These are phyloP conservation scores for Eristalis arbustorum DNA, from an alignment of 2,888 invertebrate genomes.

Conservation along the genomic window DNA sequence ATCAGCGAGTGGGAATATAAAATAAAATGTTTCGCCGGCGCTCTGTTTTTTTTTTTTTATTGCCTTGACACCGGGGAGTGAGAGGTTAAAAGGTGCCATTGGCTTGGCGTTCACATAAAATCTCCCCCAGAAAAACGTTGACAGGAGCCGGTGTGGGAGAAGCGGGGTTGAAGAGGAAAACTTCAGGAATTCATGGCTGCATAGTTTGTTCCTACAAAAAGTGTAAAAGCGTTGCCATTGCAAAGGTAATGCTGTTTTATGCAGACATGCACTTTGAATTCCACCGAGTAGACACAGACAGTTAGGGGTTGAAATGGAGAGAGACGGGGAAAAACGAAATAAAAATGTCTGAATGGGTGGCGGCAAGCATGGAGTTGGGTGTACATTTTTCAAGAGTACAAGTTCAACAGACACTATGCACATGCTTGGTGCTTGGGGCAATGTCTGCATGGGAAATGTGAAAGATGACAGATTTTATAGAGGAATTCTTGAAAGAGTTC, in stretches of 20 bases:
- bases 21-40: slow-evolving; percentile 22
- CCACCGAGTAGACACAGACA: slow-evolving; percentile 11
- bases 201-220: slow-evolving; percentile 49
- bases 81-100: background rate
- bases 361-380: background rate
- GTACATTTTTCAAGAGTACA: background rate
- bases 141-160: background rate
- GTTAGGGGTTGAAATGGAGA: slow-evolving; percentile 36
- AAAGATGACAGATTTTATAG: background rate
- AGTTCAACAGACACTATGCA: slow-evolving; percentile 7
- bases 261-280: slow-evolving; percentile 54
- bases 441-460: slow-evolving; percentile 45
- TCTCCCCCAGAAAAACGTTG: background rate
- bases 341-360: background rate
- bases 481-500: background rate
- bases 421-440: slow-evolving; percentile 40
- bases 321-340: background rate
- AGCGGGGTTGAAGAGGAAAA: slow-evolving; percentile 29
- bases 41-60: background rate
- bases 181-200: background rate
- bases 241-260: background rate
- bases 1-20: background rate
- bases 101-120: slow-evolving; percentile 4
- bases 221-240: slow-evolving; percentile 39
- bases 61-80: background rate